phyloP scores from a whole-genome alignment of 2,113 vertebrate species.

The Varanus salvator region DNA sequence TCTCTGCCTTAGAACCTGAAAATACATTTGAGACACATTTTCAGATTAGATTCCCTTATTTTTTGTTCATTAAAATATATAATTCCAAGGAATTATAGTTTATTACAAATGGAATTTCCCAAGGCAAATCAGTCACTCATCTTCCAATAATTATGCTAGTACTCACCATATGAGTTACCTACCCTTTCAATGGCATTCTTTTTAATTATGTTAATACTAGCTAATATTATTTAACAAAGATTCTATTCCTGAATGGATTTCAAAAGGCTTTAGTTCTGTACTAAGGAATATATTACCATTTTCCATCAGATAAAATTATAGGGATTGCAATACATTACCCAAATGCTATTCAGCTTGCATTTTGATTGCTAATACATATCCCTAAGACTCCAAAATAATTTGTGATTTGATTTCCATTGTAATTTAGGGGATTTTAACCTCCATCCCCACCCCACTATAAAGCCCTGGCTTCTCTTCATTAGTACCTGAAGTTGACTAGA shows the following conservation, averaged over 20 bases:
- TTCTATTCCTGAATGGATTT: conserved; percentile 52
- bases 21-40: background rate
- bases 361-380: conserved; percentile 51
- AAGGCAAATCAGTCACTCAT: conserved; percentile 39
- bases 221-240: conserved; percentile 49
- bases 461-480: background rate
- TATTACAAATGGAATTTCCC: conserved; percentile 34
- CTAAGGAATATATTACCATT: conserved; percentile 46
- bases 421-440: background rate
- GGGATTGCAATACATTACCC: conserved; percentile 57
- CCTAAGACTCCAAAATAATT: conserved; percentile 27
- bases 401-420: conserved; percentile 5
- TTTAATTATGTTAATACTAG: conserved; percentile 52
- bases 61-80: background rate
- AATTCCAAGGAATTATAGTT: background rate
- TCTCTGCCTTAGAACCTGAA: too few species aligned
- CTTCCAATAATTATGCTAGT: conserved; percentile 43
- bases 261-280: conserved; percentile 40
- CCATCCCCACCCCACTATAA: too few species aligned
- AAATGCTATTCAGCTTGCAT: conserved; percentile 53
- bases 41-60: background rate
- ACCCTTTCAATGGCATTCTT: conserved; percentile 48
- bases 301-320: conserved; percentile 65
- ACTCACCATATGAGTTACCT: conserved; percentile 36
- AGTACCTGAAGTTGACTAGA: conserved; percentile 16